Base-by-base conservation (phyloP, 1,140 invertebrate species). In the Drosophila bipectinata region DNA sequence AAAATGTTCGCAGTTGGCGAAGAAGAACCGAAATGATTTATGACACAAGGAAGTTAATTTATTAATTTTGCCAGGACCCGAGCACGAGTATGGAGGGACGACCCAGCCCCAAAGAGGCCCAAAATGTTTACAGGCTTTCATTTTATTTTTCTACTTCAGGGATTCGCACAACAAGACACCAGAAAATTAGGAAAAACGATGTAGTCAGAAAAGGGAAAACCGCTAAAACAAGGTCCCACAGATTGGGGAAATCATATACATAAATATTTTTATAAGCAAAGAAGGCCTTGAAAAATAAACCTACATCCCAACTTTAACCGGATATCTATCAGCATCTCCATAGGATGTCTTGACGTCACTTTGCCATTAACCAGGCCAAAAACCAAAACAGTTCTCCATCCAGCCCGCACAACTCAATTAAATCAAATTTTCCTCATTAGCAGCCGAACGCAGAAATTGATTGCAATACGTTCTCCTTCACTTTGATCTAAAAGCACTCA, bases 41-140 rank as follows among this genome's bases (percentile, higher is more conserved):
- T 88, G 87, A 60, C 58, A 69, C 79, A 77, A 87, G 87, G 79
- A 90, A 90, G 87, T 90, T 90, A 90, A 90, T 90, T 90, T 90
- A 90, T 90, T 90, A 90, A 90, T 90, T 90, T 90, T 18, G 47
- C 63, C 63, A 51, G 47, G 55, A 26, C 72, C 52, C 41, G 15
- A 28, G 26, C 5, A 28, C 26, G 49, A 45, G 34, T 67, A 48
- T 57, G 32, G 32, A 68, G 41, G 58, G 41, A 49, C 44, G 10
- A 71, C 37, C 67, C 39, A 28, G 14, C 2, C 41, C 41, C 41
- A 28, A 51, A 56, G 14, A 30, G 73, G 61, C 39, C 57, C 45
- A 48, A 64, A 67, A 75, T 78, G 73, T 81, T 84, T 73, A 87
- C 82, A 87, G 77, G 81, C 60, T 61, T 57, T 56, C 48, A 66